Evolutionary conservation across 2,113 vertebrate species (phyloP), one percentile per base, ranked within the genome.

Genomic region (Rutilus rutilus): DNA sequence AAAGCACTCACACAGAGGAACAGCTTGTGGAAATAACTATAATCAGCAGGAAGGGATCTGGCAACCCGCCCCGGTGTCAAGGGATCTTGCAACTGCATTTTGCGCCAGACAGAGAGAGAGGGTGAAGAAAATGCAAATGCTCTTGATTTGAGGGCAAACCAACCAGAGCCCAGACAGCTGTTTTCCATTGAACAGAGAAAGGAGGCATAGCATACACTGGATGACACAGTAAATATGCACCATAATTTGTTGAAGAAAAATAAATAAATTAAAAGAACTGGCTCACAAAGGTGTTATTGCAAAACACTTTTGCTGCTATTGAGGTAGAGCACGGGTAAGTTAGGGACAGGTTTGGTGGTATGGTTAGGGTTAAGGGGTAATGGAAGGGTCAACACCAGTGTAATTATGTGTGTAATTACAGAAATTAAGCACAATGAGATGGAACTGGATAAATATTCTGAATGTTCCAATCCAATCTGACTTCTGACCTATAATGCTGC

Each of bases 1-100:
- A 73, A 86, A 67, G 77, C 87, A 90, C 88, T 85, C 60, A 78
- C 85, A 85, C 76, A 88, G 84, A 92, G 86, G 88, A 92, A 91
- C 88, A 90, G 92, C 92, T 93, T 90, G 91, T 88, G 92, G 92
- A 94, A 94, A 94, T 91, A 92, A 94, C 92, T 88, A 91, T 93
- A 93, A 95, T 93, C 90, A 86, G 87, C 91, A 91, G 92, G 62
- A 82, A 86, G 86, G 36, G 86, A 87, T 85, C 64, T 87, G 88
- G 88, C 86, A 45, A 65, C 36, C 78, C 33, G 82, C 82, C 71
- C 17, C 0, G 0, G 60, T 73, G 78, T 89, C 85, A 82, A 39
- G 60, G 39, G 85, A 59, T 69, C 76, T 86, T 81, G 85, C 87
- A 86, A 76, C 81, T 30, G 79, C 71, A 57, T 82, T 81, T 83